phyloP scores from a whole-genome alignment of 1,140 invertebrate genomes.

The Pseudachorutes palmiensis region DNA sequence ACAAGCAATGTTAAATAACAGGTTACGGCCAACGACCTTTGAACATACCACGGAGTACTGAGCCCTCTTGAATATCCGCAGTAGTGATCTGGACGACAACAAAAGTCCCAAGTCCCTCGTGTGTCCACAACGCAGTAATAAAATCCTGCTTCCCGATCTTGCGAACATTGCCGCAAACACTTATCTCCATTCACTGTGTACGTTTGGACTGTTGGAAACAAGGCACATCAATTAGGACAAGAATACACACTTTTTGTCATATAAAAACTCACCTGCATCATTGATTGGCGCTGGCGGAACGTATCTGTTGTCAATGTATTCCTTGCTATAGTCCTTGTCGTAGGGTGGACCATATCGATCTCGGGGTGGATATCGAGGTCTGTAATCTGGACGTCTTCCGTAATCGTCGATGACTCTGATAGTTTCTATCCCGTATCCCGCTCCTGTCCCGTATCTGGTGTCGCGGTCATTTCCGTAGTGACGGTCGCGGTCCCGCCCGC shows the following conservation, averaged over 20 bases:
- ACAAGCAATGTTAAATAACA: background rate
- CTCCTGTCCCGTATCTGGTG: background rate
- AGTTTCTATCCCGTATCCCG: background rate
- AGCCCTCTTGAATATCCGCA: slow-evolving; percentile 35
- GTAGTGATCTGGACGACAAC: slow-evolving; percentile 34
- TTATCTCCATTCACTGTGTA: slow-evolving; percentile 34
- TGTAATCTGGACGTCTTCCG: background rate
- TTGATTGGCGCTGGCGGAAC: background rate
- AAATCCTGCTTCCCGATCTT: slow-evolving; percentile 35
- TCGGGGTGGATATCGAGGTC: background rate
- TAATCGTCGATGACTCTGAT: background rate
- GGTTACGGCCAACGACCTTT: background rate
- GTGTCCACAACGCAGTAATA: slow-evolving; percentile 35
- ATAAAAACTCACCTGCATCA: slow-evolving; percentile 4
- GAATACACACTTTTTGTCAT: slow-evolving; percentile 21
- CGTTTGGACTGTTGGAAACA: background rate
- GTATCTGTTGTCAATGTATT: background rate
- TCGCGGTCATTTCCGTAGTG: background rate
- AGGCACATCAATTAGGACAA: background rate
- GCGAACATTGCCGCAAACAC: slow-evolving; percentile 25
- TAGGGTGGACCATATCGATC: background rate
- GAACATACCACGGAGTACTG: slow-evolving; percentile 28
- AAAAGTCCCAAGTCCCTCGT: slow-evolving; percentile 30
- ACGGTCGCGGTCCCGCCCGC: background rate
- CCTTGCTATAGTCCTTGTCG: background rate